These are phyloP conservation scores for Coturnix japonica DNA, from an alignment of 2,113 vertebrate genomes.

Conservation along the genomic window DNA sequence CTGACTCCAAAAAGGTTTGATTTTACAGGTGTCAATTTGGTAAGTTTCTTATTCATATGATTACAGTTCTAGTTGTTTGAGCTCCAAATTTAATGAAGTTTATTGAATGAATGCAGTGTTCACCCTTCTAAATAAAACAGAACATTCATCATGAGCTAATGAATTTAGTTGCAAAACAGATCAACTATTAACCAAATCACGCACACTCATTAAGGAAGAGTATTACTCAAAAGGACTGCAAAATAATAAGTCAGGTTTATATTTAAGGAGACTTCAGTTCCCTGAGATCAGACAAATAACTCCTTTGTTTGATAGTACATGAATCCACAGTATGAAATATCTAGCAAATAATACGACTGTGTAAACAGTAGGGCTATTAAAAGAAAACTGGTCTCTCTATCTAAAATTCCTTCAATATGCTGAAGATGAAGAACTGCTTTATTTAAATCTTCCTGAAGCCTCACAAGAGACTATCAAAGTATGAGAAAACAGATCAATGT, in stretches of 20 bases:
- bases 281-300: constrained; percentile 4
- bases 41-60: constrained; percentile 39
- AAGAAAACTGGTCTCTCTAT: background rate
- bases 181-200: constrained; percentile 24
- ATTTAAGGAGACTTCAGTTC: background rate
- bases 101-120: constrained; percentile 43
- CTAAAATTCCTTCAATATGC: background rate
- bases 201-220: background rate
- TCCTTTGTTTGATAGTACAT: background rate
- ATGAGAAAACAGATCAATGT: background rate
- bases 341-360: constrained; percentile 6
- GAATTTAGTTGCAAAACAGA: constrained; percentile 18
- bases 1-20: background rate
- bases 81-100: constrained; percentile 61
- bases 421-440: background rate
- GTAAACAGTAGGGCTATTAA: background rate
- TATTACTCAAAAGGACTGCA: background rate
- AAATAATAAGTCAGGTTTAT: constrained; percentile 3
- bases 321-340: constrained; percentile 5
- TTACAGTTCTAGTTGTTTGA: constrained; percentile 54
- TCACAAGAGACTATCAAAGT: background rate
- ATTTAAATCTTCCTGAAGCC: background rate
- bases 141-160: constrained; percentile 50
- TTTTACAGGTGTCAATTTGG: constrained; percentile 42
- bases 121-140: constrained; percentile 68